Percentiles rank a stretch among this genome's conserved stretches.
phyloP scores from a whole-genome alignment of 2,888 invertebrate genomes.

The Brachylomia viminalis region DNA sequence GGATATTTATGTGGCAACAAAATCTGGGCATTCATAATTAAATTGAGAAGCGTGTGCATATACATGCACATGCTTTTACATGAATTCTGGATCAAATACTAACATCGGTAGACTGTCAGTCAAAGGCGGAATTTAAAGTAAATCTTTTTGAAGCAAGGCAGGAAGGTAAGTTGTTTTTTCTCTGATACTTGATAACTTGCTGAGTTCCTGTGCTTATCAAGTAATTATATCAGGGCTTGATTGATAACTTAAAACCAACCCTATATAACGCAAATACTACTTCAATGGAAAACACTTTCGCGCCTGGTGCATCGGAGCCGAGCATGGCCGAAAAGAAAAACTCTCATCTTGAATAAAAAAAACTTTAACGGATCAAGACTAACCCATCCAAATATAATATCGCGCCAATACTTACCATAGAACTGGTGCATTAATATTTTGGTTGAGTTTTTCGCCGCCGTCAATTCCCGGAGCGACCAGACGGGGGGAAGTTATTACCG shows the following conservation, averaged over 20 bases:
- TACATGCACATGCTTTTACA: background rate
- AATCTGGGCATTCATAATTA: background rate
- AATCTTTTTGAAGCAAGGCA: too few relatives aligned
- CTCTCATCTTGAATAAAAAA: background rate
- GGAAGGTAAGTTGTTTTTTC: background rate
- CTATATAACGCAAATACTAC: background rate
- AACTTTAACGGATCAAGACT: slow-evolving; percentile 75
- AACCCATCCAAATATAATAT: slow-evolving; percentile 61
- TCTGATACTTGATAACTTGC: background rate
- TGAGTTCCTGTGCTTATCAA: background rate
- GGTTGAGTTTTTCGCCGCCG: slow-evolving; percentile 89
- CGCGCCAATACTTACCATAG: slow-evolving; percentile 86
- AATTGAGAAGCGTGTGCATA: too few relatives aligned
- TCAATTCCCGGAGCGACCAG: slow-evolving; percentile 85
- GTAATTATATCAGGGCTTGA: background rate
- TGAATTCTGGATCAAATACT: background rate
- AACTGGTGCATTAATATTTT: slow-evolving; percentile 89
- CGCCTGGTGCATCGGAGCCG: background rate
- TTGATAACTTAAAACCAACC: background rate
- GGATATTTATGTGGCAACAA: background rate
- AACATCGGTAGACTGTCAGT: background rate
- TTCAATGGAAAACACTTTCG: background rate
- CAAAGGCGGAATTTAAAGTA: background rate
- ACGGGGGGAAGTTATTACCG: slow-evolving; percentile 72
- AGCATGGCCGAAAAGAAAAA: background rate